Evolutionary conservation across 2,888 invertebrate species (phyloP).

Genomic region (Dichetophora obliterata): DNA sequence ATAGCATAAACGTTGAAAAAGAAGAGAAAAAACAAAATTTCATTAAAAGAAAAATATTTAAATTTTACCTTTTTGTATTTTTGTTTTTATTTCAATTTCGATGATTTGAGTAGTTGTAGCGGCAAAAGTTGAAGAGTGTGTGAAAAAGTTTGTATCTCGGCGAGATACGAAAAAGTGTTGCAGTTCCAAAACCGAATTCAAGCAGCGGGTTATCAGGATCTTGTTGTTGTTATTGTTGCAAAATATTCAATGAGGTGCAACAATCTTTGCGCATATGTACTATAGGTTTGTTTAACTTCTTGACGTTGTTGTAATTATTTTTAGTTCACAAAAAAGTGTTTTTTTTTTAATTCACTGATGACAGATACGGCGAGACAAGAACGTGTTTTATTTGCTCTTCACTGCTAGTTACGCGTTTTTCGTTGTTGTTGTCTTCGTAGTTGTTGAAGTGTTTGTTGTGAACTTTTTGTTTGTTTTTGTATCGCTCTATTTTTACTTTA

Average conservation of each 20-base stretch:
- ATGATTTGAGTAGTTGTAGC: conserved; percentile 27
- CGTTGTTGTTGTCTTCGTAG: not conserved
- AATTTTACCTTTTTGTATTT: conserved; percentile 32
- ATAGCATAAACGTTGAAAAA: conserved; percentile 29
- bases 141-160: not conserved
- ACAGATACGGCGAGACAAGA: conserved; percentile 13
- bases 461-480: not conserved
- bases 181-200: not conserved
- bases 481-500: conserved; percentile 34
- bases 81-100: not conserved
- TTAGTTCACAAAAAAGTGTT: not conserved
- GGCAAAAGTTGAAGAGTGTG: not conserved
- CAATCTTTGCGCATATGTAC: not conserved
- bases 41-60: conserved; percentile 51
- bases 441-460: not conserved
- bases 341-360: not conserved
- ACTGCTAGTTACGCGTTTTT: not conserved
- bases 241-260: not conserved
- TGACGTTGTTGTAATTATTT: not conserved
- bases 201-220: not conserved
- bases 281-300: conserved; percentile 1
- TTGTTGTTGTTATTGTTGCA: not conserved
- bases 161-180: not conserved
- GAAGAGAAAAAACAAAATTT: conserved; percentile 44
- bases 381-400: conserved; percentile 25